Conservation (phyloP, 2,113 vertebrate genomes). For the Garra rufa region DNA sequence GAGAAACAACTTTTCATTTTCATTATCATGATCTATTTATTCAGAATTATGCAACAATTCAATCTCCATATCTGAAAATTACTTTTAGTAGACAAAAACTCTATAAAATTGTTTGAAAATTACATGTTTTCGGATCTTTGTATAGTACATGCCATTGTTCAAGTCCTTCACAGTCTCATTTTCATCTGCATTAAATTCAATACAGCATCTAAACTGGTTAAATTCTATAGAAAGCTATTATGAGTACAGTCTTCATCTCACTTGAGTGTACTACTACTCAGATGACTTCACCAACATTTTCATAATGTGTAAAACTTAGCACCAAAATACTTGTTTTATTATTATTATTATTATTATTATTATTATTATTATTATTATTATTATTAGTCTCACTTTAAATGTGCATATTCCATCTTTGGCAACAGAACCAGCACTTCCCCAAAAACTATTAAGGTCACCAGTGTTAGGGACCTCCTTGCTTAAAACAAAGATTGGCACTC, state of each 20-base stretch:
- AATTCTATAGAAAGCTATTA: neutral
- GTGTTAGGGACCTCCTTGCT: neutral
- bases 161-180: too few species aligned
- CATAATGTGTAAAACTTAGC: neutral
- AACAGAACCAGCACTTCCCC: neutral
- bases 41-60: too few species aligned
- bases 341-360: neutral
- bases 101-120: too few species aligned
- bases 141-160: too few species aligned
- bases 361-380: neutral
- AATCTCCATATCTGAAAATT: too few species aligned
- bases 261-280: neutral
- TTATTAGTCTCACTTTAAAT: neutral
- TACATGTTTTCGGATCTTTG: too few species aligned
- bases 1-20: too few species aligned
- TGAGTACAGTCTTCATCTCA: neutral
- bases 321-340: neutral
- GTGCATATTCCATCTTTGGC: neutral
- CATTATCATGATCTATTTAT: too few species aligned
- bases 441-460: neutral
- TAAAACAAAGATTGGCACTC: neutral
- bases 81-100: too few species aligned
- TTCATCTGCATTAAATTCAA: too few species aligned
- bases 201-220: too few species aligned
- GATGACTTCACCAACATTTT: neutral